Evolutionary conservation across 2,888 invertebrate genomes (phyloP), one percentile per base, ranked within the genome.

Genomic region (Punctoribates punctum): DNA sequence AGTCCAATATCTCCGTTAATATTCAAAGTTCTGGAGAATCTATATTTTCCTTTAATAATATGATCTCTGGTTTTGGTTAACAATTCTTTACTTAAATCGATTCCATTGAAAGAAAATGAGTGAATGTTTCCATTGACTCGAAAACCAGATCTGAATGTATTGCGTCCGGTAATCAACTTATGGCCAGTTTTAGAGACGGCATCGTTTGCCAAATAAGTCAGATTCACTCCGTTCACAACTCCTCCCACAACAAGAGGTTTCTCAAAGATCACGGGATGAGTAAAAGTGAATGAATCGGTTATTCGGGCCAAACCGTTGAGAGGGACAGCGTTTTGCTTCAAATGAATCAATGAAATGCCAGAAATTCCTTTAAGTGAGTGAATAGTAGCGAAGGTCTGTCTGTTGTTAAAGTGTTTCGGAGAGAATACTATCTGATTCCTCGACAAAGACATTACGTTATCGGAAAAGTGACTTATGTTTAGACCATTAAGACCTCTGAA

Each of bases 391-490:
- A 73, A 73, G 17, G 42, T 29, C 25, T 73, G 51, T 29, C 51
- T 62, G 73, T 75, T 73, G 20, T 29, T 34, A 23, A 78, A 77
- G 4, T 73, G 73, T 23, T 79, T 79, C 17, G 51, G 34, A 11
- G 67, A 75, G 0, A 54, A 65, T 17, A 79, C 73, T 13, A 17
- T 65, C 11, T 79, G 78, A 11, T 60, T 48, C 42, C 75, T 78
- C 8, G 78, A 75, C 34, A 77, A 65, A 5, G 77, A 79, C 78
- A 79, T 79, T 1, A 79, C 74, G 62, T 79, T 79, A 9, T 25
- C 42, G 11, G 78, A 75, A n/a, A 79, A 79, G n/a, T 77, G 60
- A 1, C 13, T 23, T 15, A 79, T 65, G 25, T 79, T 51, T 0
- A 77, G 25, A 11, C 77, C 78, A 48, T 79, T 79, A n/a, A 79